Base-by-base conservation (phyloP, 2,888 invertebrate genomes). In the Archaeoteleia sp. region DNA sequence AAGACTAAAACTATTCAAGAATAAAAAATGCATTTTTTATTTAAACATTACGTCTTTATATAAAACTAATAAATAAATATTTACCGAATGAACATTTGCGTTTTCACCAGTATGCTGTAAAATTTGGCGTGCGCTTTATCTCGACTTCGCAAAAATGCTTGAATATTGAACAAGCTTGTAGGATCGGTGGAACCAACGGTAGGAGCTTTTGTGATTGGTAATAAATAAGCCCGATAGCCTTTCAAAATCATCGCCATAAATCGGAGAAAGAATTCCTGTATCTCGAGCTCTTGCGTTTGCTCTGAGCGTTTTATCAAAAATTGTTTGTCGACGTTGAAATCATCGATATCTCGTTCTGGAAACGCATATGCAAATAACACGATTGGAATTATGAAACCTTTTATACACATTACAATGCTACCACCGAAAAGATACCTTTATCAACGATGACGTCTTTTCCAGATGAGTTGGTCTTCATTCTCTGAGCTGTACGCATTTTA, bases 231-330 rank as follows among this genome's bases (percentile, higher is more conserved):
- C 51, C 95, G 89, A 85, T 98, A 98, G 0, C 97, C 97, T 82
- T 94, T 95, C 68, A 98, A 86, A 58, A 97, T 93, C 35, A 92
- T 90, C 7, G 96, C 95, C 94, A 96, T 98, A 82, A 97, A 99
- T 51, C 95, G 91, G 17, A 99, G 88, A 85, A 98, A 99, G 2
- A 97, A 96, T 85, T 99, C 98, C 87, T 98, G 98, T 69, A 99
- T 98, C 85, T 95, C 93, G 74, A 96, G 87, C 83, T 98, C 98
- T 79, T 97, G 87, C 10, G 91, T 90, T 88, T 95, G 92, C 91
- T 95, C 85, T 17, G 78, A 81, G 4, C 83, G 74, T 62, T 83
- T 84, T 73, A 84, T 81, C 29, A 83, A 82, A 67, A 83, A 85
- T 68, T 85, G 82, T 63, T 76, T 82, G 67, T 84, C 82, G 25